Base-by-base conservation (phyloP, 1,140 invertebrate genomes). In the Apis cerana region DNA sequence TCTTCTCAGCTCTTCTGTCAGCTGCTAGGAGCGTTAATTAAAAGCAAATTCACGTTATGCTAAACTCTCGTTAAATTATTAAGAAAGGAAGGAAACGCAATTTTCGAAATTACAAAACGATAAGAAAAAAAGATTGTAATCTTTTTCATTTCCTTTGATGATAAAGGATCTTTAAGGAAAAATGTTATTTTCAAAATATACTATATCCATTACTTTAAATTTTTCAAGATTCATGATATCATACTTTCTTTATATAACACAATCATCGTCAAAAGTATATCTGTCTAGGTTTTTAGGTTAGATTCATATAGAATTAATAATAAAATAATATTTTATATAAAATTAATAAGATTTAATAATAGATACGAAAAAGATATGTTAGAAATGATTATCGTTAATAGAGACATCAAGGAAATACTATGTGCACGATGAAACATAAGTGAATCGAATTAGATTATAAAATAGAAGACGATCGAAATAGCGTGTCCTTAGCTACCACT, bases 21-120 rank as follows among this genome's bases (percentile, higher is more conserved):
- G 43, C 5, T 43, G 43, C 48, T n/a, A 64, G 56, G 17, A n/a
- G 48, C n/a, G 69, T 80, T 80, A 80, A 80, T 80, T 80, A 74
- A 59, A 64, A 56, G 78, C 50, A 62, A 74, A 74, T 80, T 74
- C 69, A 11, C 23, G 50, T 43, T 43, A 43, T 7, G 33, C 5
- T 43, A 43, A 43, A 43, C 5, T 43, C 33, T 21, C 21, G 65
- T 56, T 7, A 17, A n/a, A 67, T 43, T 17, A 23, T 78, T 59
- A 67, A 64, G 48, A 50, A 0, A 23, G 33, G 11, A 52, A 8
- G 62, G 19, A n/a, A 59, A 19, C 58, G 19, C 19, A 43, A 43
- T 43, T 43, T 43, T 43, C 33, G 33, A 43, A 43, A 43, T 43
- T 43, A 43, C 33, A 7, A 43, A 43, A 43, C 33, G 33, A 43